Evolutionary conservation across 2,797 vertebrate species (phyloP).

Genomic region (Taenioides sp.): DNA sequence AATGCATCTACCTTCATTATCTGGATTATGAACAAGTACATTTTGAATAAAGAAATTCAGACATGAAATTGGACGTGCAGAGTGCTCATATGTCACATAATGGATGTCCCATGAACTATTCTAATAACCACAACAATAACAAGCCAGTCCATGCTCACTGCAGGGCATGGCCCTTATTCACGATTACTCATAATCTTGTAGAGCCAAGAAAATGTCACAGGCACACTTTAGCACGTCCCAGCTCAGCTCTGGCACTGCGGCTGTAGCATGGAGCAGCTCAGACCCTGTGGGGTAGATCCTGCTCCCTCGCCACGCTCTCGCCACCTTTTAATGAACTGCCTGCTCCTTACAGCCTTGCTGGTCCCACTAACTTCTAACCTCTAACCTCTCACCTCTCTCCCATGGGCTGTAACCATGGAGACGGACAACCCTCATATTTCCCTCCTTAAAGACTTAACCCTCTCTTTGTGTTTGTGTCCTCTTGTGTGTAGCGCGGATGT

Average conservation of each 20-base stretch:
- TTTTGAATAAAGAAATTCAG: constrained; percentile 16
- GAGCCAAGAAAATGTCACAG: constrained; percentile 60
- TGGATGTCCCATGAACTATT: constrained; percentile 38
- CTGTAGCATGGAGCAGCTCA: constrained; percentile 32
- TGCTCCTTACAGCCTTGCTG: constrained; percentile 80
- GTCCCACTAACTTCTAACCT: constrained; percentile 71
- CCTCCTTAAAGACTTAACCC: constrained; percentile 51
- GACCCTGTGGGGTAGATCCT: constrained; percentile 45
- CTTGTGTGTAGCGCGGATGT: constrained; percentile 39
- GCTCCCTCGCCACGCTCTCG: constrained; percentile 38
- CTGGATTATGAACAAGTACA: constrained; percentile 32
- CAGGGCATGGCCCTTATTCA: constrained; percentile 60
- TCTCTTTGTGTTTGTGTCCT: constrained; percentile 48
- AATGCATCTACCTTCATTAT: constrained; percentile 39
- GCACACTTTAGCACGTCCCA: constrained; percentile 44
- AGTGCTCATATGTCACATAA: constrained; percentile 36
- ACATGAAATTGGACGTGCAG: constrained; percentile 17
- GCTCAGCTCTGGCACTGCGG: constrained; percentile 42
- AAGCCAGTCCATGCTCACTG: constrained; percentile 39
- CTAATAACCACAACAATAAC: constrained; percentile 44
- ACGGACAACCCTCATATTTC: constrained; percentile 90
- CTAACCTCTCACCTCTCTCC: constrained; percentile 76
- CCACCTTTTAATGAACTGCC: constrained; percentile 59
- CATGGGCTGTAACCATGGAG: constrained; percentile 95
- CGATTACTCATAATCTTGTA: constrained; percentile 68